A percentile compares a stretch with the other conserved stretches of the same genome.
Conservation (phyloP, 2,797 vertebrate species). For the Eremophila alpestris region DNA sequence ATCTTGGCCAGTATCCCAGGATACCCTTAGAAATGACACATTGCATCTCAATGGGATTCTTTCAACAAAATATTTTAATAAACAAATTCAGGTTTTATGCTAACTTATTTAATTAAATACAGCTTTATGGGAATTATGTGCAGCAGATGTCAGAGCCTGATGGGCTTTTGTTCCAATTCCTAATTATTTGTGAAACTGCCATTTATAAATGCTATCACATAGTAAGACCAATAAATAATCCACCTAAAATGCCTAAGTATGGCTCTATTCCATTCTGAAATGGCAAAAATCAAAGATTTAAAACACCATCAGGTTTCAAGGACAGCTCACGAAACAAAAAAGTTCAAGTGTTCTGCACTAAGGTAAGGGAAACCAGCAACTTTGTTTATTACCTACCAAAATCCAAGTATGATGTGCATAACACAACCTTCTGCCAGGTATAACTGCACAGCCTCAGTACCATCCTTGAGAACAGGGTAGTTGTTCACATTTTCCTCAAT, state of each 20-base stretch:
- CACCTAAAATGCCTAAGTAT: neutral
- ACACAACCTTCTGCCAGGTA: neutral
- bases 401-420: neutral
- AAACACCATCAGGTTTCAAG: neutral
- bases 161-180: conserved; percentile 21
- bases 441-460: neutral
- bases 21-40: conserved; percentile 62
- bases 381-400: neutral
- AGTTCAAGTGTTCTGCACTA: neutral
- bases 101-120: conserved; percentile 48
- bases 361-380: neutral
- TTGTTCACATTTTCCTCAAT: neutral
- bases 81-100: conserved; percentile 48
- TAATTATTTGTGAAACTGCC: conserved; percentile 44
- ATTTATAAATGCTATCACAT: neutral
- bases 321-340: neutral
- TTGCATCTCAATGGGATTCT: conserved; percentile 35
- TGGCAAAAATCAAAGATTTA: neutral
- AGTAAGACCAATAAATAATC: neutral
- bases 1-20: conserved; percentile 63
- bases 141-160: conserved; percentile 28
- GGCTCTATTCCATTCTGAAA: neutral
- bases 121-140: conserved; percentile 19
- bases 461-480: neutral
- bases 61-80: conserved; percentile 62